A percentile compares a stretch with the other conserved stretches of the same genome.
These are phyloP conservation scores for Pangasius djambal DNA, from an alignment of 2,797 vertebrate genomes.

Conservation along the genomic window DNA sequence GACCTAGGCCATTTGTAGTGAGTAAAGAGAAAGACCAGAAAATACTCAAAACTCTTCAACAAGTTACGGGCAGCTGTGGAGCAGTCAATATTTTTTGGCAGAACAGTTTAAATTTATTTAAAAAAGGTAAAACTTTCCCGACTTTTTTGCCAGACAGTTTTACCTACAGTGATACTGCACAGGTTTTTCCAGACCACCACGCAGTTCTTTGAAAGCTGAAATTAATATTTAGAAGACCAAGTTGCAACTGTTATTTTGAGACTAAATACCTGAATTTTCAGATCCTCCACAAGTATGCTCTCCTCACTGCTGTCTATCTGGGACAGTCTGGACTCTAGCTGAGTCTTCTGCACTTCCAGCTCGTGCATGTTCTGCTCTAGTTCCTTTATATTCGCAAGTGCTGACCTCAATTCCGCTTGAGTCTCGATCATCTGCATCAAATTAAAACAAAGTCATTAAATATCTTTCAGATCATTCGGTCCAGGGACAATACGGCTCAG, in stretches of 20 bases:
- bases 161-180: neutral
- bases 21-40: neutral
- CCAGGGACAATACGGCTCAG: neutral
- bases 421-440: conserved; percentile 80
- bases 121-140: neutral
- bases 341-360: conserved; percentile 16
- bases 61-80: neutral
- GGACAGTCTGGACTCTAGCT: conserved; percentile 12
- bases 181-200: neutral
- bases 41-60: neutral
- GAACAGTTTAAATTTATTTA: neutral
- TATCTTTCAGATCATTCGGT: neutral
- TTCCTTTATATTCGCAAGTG: conserved; percentile 71
- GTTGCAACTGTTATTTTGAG: neutral
- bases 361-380: conserved; percentile 54
- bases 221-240: no score
- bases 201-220: neutral
- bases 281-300: conserved; percentile 1
- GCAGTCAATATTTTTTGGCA: neutral
- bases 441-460: neutral
- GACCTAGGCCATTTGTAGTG: neutral
- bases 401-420: conserved; percentile 79
- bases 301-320: neutral
- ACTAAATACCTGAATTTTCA: conserved; percentile 25
- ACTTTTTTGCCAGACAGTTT: neutral